Base-by-base conservation (phyloP, 2,888 invertebrate species). In the Flexamia atlantica region DNA sequence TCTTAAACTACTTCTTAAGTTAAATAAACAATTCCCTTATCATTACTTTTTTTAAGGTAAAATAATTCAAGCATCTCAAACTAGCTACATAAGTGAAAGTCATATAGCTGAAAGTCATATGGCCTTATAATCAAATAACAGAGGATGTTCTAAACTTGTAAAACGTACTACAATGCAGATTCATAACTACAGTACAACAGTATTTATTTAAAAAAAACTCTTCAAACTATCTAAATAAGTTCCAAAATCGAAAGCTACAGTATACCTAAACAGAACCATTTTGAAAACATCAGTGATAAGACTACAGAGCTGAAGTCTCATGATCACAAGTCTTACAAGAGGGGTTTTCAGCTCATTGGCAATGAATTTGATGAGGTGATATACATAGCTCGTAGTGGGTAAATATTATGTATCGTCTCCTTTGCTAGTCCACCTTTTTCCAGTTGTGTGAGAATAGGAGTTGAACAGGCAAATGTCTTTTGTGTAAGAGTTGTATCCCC, bases 41-140 rank as follows among this genome's bases (percentile, higher is more conserved):
- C 4, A 12, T 14, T 50, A 7, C 12, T 7, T 50, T 12, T 12
- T 50, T 50, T 50, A 7, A 50, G 2, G 50, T 50, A 50, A 50
- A n/a, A 14, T 50, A 12, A 50, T 14, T 14, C 4, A 7, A 7
- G 14, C 14, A 50, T n/a, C 17, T n/a, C 50, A 50, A 50, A n/a
- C 50, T n/a, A n/a, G n/a, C n/a, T 50, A 50, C n/a, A 12, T n/a
- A 50, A n/a, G 50, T 7, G n/a, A 50, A 36, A n/a, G 50, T 7
- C 3, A 50, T 7, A 36, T 36, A 50, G 12, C 50, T 50, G 50
- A 50, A n/a, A 36, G 36, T 7, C 5, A 12, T n/a, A 10, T 3
- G 50, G n/a, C n/a, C 50, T 50, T 50, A 50, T 50, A n/a, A 50
- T n/a, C 17, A 50, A 50, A 10, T 50, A 50, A 50, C n/a, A 50